Percentiles rank a stretch among this genome's conserved stretches.
Evolutionary conservation across 2,888 invertebrate genomes (phyloP).

Genomic region (Cartodere bifasciata): DNA sequence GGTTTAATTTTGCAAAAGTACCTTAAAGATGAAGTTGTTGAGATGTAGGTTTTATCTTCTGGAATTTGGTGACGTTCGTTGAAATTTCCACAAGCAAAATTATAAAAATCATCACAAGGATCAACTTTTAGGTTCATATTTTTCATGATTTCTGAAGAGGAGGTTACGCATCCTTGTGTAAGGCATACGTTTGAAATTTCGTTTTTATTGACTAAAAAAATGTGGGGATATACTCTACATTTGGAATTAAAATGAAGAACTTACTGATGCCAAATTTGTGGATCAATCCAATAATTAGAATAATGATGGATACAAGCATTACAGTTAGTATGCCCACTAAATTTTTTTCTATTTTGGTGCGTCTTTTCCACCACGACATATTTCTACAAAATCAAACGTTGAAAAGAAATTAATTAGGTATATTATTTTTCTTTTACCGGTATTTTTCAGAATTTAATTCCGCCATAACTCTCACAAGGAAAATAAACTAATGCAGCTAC

Average conservation of each 20-base stretch:
- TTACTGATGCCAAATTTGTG: neutral
- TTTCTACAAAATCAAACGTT: no score
- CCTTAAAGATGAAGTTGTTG: neutral
- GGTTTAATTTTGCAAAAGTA: neutral
- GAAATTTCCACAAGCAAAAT: constrained; percentile 60
- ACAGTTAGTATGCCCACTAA: no score
- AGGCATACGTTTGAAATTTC: constrained; percentile 20
- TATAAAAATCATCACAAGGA: constrained; percentile 67
- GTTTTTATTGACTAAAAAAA: neutral
- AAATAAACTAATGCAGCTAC: no score
- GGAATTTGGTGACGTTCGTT: constrained; percentile 53
- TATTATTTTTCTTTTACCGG: no score
- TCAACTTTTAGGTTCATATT: constrained; percentile 53
- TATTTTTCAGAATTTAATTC: no score
- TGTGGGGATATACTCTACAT: neutral
- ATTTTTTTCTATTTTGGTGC: no score
- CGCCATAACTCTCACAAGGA: no score
- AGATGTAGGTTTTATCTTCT: constrained; percentile 53
- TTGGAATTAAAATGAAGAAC: neutral
- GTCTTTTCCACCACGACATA: no score
- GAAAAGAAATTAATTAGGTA: no score
- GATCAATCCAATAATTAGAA: no score
- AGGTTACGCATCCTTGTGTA: constrained; percentile 60
- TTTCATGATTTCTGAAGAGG: constrained; percentile 52
- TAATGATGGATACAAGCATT: no score